These are phyloP conservation scores for Datnioides undecimradiatus DNA, from an alignment of 2,113 vertebrate genomes.

Conservation along the genomic window DNA sequence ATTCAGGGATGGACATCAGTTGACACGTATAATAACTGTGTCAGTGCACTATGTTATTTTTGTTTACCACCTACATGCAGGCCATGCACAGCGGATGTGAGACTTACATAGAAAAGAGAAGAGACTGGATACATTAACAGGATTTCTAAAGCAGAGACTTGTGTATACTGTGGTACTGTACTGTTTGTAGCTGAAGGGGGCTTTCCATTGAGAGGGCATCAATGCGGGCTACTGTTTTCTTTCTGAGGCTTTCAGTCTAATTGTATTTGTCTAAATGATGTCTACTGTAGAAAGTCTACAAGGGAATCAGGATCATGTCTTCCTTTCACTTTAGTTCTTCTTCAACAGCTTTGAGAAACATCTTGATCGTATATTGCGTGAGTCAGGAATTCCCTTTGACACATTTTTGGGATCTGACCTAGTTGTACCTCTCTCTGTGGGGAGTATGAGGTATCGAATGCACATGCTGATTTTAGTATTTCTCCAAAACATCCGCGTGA, in stretches of 20 bases:
- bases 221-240: conserved; percentile 69
- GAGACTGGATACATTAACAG: conserved; percentile 50
- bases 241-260: conserved; percentile 50
- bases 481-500: conserved; percentile 34
- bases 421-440: conserved; percentile 19
- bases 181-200: conserved; percentile 60
- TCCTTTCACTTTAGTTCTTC: conserved; percentile 3
- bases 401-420: conserved; percentile 40
- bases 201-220: conserved; percentile 66
- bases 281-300: conserved; percentile 16
- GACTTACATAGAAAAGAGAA: conserved; percentile 3
- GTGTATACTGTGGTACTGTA: conserved; percentile 59
- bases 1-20: conserved; percentile 17
- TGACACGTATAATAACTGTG: conserved; percentile 11
- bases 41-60: conserved; percentile 20
- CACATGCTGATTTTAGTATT: conserved; percentile 32
- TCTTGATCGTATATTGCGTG: conserved; percentile 8
- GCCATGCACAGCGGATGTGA: conserved; percentile 13
- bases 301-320: background rate
- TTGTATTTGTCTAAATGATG: conserved; percentile 59
- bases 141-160: conserved; percentile 44
- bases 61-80: conserved; percentile 19
- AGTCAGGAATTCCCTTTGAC: conserved; percentile 36
- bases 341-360: conserved; percentile 5
- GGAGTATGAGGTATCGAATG: conserved; percentile 24